phyloP scores from a whole-genome alignment of 2,113 vertebrate species.

The Polyodon spathula region DNA sequence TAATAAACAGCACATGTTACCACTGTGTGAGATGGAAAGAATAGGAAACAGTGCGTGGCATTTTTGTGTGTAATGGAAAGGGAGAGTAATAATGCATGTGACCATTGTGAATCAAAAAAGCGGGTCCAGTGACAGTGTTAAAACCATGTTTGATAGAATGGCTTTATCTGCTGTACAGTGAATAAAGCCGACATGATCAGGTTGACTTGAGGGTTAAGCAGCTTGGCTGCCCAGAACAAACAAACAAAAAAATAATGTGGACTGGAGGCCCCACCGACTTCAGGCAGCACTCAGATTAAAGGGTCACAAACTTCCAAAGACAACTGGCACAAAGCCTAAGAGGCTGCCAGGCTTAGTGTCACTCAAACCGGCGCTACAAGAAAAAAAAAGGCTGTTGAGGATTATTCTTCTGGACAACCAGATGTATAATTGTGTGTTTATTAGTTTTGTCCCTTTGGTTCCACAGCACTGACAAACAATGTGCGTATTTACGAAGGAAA shows the following conservation, averaged over 20 bases:
- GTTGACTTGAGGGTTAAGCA: background rate
- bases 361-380: conserved; percentile 11
- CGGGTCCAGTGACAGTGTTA: background rate
- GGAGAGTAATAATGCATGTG: background rate
- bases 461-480: conserved; percentile 1
- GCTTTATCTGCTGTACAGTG: background rate
- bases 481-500: conserved; percentile 6
- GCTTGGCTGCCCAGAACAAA: background rate
- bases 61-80: conserved; percentile 14
- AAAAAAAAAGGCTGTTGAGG: conserved; percentile 3
- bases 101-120: conserved; percentile 5
- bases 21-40: background rate
- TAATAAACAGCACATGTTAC: conserved; percentile 13
- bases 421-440: conserved; percentile 15
- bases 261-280: conserved; percentile 14
- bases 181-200: no score
- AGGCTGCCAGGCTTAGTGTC: conserved; percentile 44
- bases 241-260: background rate
- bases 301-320: conserved; percentile 41
- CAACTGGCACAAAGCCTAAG: conserved; percentile 44
- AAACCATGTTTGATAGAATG: conserved; percentile 11
- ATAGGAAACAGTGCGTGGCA: background rate
- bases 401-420: conserved; percentile 11
- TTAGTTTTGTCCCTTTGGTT: conserved; percentile 17
- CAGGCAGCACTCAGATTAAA: conserved; percentile 30